Conservation (phyloP, 2,888 invertebrate species). For the Lasius platythorax region DNA sequence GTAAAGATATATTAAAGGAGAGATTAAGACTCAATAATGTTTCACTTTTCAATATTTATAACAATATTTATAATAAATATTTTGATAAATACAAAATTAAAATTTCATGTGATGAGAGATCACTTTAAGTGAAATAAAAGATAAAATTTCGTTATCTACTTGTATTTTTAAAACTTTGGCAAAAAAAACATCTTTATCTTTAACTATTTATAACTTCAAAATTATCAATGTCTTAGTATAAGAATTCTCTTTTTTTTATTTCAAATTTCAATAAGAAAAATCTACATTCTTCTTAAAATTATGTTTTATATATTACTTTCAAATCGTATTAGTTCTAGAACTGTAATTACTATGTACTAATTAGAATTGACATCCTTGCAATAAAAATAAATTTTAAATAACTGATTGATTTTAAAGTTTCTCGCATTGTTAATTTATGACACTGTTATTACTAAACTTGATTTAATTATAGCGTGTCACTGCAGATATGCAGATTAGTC, state of each 20-base stretch:
- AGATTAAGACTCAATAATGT: background rate
- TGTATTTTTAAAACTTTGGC: background rate
- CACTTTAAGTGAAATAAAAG: background rate
- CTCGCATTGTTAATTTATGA: background rate
- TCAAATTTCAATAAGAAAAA: background rate
- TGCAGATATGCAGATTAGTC: background rate
- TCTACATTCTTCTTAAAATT: background rate
- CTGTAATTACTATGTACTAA: background rate
- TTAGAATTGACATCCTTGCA: background rate
- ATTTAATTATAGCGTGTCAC: background rate
- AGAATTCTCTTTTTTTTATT: constrained; percentile 8
- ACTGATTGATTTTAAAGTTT: background rate
- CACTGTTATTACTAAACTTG: background rate
- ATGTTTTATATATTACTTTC: background rate
- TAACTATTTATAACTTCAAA: background rate
- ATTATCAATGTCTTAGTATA: background rate
- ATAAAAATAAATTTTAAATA: background rate
- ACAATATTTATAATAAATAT: background rate
- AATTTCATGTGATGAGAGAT: background rate
- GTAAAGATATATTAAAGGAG: background rate
- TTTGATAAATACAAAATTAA: background rate
- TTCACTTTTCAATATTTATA: background rate
- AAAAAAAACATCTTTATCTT: background rate
- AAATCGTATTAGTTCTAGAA: background rate
- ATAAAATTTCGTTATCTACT: background rate